A percentile compares a stretch with the other conserved stretches of the same genome.
phyloP scores from a whole-genome alignment of 2,888 invertebrate species.

The Adelphocoris suturalis region DNA sequence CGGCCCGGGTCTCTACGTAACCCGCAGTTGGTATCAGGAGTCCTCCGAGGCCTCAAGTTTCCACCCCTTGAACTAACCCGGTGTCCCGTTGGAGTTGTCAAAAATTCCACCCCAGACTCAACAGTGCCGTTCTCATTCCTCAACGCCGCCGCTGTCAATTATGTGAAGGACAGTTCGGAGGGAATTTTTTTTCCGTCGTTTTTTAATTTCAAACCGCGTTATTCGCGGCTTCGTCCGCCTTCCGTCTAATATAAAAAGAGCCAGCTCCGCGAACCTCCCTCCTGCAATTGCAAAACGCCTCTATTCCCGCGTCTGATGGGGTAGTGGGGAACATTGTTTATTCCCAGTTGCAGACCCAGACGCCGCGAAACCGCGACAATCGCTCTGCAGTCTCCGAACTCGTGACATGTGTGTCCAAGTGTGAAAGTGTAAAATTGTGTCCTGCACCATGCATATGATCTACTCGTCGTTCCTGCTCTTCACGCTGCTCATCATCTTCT shows the following conservation, averaged over 20 bases:
- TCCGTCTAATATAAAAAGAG: neutral
- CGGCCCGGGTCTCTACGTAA: slow-evolving; percentile 57
- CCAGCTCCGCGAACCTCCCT: neutral
- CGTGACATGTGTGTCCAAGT: slow-evolving; percentile 61
- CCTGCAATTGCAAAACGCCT: slow-evolving; percentile 41
- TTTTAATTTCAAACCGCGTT: neutral
- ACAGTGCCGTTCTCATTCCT: neutral
- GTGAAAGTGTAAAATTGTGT: slow-evolving; percentile 57
- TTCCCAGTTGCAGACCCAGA: slow-evolving; percentile 34
- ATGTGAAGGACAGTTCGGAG: slow-evolving; percentile 2
- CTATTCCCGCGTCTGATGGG: slow-evolving; percentile 56
- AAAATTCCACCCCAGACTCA: slow-evolving; percentile 24
- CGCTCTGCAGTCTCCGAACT: slow-evolving; percentile 42
- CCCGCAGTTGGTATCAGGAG: slow-evolving; percentile 64
- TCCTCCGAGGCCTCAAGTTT: neutral
- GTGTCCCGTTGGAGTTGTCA: slow-evolving; percentile 34
- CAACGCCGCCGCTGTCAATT: neutral
- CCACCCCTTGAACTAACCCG: neutral
- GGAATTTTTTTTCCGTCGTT: neutral
- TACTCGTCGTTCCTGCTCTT: slow-evolving; percentile 47
- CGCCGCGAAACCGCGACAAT: neutral
- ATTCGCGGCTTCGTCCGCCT: neutral
- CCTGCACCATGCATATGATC: slow-evolving; percentile 52
- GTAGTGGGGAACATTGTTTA: slow-evolving; percentile 61
- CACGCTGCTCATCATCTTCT: slow-evolving; percentile 47